phyloP scores from a whole-genome alignment of 1,140 invertebrate genomes.

The Hetaerina americana region DNA sequence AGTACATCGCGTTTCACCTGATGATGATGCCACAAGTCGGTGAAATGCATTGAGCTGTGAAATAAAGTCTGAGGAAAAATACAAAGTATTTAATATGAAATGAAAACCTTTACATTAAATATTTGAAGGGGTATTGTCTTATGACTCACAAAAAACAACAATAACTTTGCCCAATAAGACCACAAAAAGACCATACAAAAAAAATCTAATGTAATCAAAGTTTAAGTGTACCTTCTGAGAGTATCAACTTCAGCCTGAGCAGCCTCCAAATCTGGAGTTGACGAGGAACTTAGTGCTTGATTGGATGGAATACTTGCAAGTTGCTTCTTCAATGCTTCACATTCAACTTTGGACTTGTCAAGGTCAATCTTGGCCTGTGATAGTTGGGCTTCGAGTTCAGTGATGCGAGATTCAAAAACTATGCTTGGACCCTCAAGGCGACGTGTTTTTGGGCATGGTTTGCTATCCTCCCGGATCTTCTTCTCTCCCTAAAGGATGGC shows the following conservation, averaged over 20 bases:
- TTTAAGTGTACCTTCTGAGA: constrained; percentile 38
- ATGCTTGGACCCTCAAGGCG: constrained; percentile 49
- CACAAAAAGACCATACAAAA: too few species aligned
- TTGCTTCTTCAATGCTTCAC: constrained; percentile 46
- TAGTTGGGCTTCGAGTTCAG: constrained; percentile 67
- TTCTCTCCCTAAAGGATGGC: neutral
- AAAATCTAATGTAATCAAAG: too few species aligned
- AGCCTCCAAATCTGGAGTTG: neutral
- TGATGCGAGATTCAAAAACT: constrained; percentile 66
- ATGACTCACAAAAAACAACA: too few species aligned
- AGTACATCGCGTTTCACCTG: too few species aligned
- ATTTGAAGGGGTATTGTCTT: too few species aligned
- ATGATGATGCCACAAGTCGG: too few species aligned
- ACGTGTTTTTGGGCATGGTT: neutral
- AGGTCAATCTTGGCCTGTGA: constrained; percentile 61
- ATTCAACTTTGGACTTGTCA: constrained; percentile 52
- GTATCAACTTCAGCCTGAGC: constrained; percentile 40
- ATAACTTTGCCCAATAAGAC: too few species aligned
- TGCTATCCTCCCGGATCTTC: neutral
- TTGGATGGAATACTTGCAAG: constrained; percentile 29
- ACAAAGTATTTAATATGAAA: too few species aligned
- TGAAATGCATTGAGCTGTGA: too few species aligned
- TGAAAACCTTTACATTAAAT: too few species aligned
- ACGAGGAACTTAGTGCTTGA: neutral
- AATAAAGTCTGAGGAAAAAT: too few species aligned